These are phyloP conservation scores for Synanthedon andrenaeformis DNA, from an alignment of 2,888 invertebrate genomes.

Conservation along the genomic window DNA sequence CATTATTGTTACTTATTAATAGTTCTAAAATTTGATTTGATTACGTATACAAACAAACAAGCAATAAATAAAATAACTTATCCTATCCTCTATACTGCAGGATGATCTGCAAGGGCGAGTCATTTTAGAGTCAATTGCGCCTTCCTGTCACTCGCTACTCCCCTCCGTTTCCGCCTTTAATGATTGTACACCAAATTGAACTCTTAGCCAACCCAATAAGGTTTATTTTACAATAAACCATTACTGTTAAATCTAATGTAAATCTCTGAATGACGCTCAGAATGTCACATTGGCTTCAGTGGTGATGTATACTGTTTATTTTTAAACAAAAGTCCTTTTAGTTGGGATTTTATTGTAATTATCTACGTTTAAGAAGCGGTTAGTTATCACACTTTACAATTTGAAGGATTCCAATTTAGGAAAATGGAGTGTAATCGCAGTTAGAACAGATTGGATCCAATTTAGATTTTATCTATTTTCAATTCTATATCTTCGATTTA, in stretches of 20 bases:
- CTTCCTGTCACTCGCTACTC: conserved; percentile 39
- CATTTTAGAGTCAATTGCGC: conserved; percentile 39
- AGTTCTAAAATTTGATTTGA: no score
- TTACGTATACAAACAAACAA: no score
- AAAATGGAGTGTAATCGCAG: no score
- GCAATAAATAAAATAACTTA: not conserved
- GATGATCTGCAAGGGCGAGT: conserved; percentile 55
- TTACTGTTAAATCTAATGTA: not conserved
- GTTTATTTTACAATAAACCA: not conserved
- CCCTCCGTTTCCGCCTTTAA: conserved; percentile 30
- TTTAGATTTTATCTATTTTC: no score
- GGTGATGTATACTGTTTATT: not conserved
- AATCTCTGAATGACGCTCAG: not conserved
- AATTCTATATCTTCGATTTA: no score
- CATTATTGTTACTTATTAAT: no score
- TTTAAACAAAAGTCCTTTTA: not conserved
- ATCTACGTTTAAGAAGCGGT: no score
- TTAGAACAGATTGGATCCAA: no score
- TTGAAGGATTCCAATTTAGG: no score
- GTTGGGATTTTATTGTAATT: no score
- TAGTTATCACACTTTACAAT: no score
- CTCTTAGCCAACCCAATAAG: not conserved
- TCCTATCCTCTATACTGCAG: conserved; percentile 16
- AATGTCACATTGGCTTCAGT: not conserved
- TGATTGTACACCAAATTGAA: not conserved